phyloP scores from a whole-genome alignment of 2,797 vertebrate species.

The Clarias laeviceps region DNA sequence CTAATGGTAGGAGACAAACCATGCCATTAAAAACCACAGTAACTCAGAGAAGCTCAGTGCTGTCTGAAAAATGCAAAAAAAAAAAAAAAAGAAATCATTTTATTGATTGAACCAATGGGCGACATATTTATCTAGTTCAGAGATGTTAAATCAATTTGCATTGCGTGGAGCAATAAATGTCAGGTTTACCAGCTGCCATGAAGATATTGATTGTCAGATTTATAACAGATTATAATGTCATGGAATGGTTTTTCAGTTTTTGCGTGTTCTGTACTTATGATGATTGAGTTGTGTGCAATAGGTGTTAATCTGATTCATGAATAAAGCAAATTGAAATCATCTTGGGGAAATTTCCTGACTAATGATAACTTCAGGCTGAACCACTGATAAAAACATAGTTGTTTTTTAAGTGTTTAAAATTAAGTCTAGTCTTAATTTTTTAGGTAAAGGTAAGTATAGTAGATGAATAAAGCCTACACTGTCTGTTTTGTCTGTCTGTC shows the following conservation, averaged over 20 bases:
- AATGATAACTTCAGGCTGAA: not conserved
- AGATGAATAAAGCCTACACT: conserved; percentile 2
- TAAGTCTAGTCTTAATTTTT: not conserved
- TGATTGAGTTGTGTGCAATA: conserved; percentile 54
- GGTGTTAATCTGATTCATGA: conserved; percentile 29
- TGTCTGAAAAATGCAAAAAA: conserved; percentile 1
- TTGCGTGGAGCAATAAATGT: conserved; percentile 5
- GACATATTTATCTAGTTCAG: conserved; percentile 13
- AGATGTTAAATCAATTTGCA: conserved; percentile 8
- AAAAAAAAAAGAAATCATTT: not conserved
- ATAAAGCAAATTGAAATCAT: conserved; percentile 3
- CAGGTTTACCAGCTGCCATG: conserved; percentile 1
- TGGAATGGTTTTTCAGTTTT: not conserved
- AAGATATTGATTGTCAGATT: conserved; percentile 5
- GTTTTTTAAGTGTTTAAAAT: too few relatives aligned
- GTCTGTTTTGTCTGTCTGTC: conserved; percentile 26
- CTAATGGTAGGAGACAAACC: conserved; percentile 19
- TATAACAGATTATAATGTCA: conserved; percentile 9
- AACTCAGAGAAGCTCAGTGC: not conserved
- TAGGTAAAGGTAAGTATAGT: not conserved
- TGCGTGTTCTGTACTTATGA: conserved; percentile 17
- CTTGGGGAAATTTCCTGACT: not conserved
- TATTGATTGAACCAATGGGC: conserved; percentile 13
- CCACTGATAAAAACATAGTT: not conserved
- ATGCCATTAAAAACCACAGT: conserved; percentile 27